Base-by-base conservation (phyloP, 2,113 vertebrate genomes). In the Cercocebus atys region DNA sequence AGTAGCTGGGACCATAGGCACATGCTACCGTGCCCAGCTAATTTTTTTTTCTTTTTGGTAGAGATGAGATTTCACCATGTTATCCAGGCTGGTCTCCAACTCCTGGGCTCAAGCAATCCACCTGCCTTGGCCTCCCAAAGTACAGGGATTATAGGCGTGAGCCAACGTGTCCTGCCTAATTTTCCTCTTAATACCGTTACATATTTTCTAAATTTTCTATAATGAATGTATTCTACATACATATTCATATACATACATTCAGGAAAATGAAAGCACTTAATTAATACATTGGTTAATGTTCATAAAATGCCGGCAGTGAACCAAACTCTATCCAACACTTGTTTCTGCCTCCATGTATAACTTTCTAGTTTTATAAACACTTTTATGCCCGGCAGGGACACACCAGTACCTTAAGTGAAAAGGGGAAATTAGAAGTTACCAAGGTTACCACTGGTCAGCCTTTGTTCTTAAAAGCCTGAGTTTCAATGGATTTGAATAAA, bases 341-440 rank as follows among this genome's bases (percentile, higher is more conserved):
- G 4, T 64, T 75, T 95, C 61, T 93, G 32, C 79, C 30, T 91
- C 32, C 3, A 1, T 66, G 61, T 78, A 16, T 86, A 47, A 55
- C 18, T 47, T 93, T 86, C 75, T 30, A 32, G n/a, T 76, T 94
- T 94, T 79, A 88, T 59, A 88, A 88, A 84, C 35, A 64, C 38
- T 68, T 32, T 86, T 90, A 73, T 78, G 93, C 57, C 5, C 12
- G 30, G 25, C 40, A 40, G 32, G 13, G 13, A 66, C 22, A 72
- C 23, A 52, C 43, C 6, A 55, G 32, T 70, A 64, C 32, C 43
- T 94, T 50, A 45, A 20, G 3, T 66, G 14, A 59, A 17, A 94
- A 76, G 55, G 16, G 22, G n/a, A 25, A 94, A n/a, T 73, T 61
- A 76, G 30, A 88, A 22, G 32, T 91, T 55, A 50, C 86, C 73